Base-by-base conservation (phyloP, 2,797 vertebrate genomes). In the Alectoris magna region DNA sequence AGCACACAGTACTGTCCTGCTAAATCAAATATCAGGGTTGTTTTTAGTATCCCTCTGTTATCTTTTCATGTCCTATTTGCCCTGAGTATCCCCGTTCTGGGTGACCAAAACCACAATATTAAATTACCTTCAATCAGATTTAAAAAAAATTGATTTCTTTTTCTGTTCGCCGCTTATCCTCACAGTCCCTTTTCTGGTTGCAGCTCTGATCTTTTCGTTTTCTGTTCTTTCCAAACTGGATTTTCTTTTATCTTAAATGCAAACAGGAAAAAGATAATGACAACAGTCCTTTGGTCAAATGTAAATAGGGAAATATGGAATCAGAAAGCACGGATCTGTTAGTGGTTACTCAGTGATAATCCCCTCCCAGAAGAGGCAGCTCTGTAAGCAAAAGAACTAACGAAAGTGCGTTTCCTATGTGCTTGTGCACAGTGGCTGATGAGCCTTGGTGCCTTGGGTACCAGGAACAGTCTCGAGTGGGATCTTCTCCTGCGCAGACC, bases 191-290 rank as follows among this genome's bases (percentile, higher is more conserved):
- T 87, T 77, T 83, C 43, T 39, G 24, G 46, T 51, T 43, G 23
- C 21, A 81, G 38, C 21, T 75, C 78, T 73, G 23, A 3, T 11
- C 34, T 62, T 88, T 92, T 94, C 83, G 22, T 36, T 94, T 96
- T 91, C 81, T 90, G 0, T 92, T 94, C 44, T 2, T 80, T 87
- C 55, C 55, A 56, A 71, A 74, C 60, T 62, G 15, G 39, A 19
- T 91, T 86, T 29, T 43, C 56, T 43, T 17, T 29, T 21, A 2
- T 22, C 31, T 21, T 27, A 29, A 31, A 31, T 17, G 16, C 51
- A 53, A 53, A 53, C 51, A 53, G 51, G 51, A 53, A 53, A 53
- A 53, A 14, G 51, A 69, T 46, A 29, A 31, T 56, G 34, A 22
- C 24, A 56, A 1, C 14, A 24, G 15, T 16, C 41, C 70, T 59